Evolutionary conservation across 1,140 invertebrate species (phyloP), one percentile per base, ranked within the genome.

Genomic region (Druon quercuslanigerum): DNA sequence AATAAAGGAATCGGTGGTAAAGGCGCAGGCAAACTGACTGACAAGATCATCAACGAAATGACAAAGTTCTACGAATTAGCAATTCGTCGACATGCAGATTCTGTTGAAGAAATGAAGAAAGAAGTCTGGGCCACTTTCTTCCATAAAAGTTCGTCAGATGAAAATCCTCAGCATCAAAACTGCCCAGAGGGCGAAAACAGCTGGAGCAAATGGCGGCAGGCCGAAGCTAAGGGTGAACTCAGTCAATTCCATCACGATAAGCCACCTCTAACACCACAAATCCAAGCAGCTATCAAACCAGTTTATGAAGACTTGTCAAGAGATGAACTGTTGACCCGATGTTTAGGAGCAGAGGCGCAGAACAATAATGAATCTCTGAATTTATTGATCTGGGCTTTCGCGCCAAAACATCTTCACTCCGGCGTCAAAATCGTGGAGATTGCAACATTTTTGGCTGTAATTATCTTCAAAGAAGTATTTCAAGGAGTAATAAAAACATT

Each of bases 191-290:
- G 80, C 56, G 74, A 51, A 50, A 81, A 83, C 40, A 75, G 60
- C 20, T 87, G 85, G 84, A 87, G 84, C 70, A 77, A 77, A 57
- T 84, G 77, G 74, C 77, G 80, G 73, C 54, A 79, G 72, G 77
- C 78, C 74, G 71, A 20, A 78, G 70, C 70, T 71, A 19, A 14
- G 25, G 25, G 56, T n/a, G 51, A 51, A 3, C 17, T 76, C 16
- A 40, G 71, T 20, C 19, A 16, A 50, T 70, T 70, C 33, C 57
- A 75, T 51, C 73, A 75, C 50, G 40, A 40, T 16, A 72, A 76
- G 33, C 56, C 76, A 78, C 51, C 71, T 54, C 51, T 85, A 6
- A 57, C 73, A n/a, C 11, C 51, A 19, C 57, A 74, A n/a, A 66
- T 77, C 74, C 14, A 51, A 66, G 73, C 72, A 54, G 71, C 56